phyloP scores from a whole-genome alignment of 2,113 vertebrate species.

The Melanocharis versteri region DNA sequence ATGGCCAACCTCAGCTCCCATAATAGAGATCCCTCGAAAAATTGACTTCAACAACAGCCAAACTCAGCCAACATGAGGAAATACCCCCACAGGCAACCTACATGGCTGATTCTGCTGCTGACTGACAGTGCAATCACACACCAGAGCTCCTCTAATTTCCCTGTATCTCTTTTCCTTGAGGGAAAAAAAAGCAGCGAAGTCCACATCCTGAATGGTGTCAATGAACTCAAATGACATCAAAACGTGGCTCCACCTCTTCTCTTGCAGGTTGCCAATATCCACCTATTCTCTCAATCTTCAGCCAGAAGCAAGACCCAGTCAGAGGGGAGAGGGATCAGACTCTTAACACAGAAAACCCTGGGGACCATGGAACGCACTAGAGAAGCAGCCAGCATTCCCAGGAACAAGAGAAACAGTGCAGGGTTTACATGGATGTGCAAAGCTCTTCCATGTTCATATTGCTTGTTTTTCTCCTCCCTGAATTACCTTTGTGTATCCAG shows the following conservation, averaged over 20 bases:
- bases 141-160: not conserved
- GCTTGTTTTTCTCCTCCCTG: not conserved
- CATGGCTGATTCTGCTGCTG: not conserved
- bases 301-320: not conserved
- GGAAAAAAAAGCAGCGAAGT: constrained; percentile 5
- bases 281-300: not conserved
- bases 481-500: not conserved
- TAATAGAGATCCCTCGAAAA: not conserved
- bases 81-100: not conserved
- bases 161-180: not conserved
- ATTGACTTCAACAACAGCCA: not conserved
- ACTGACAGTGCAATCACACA: not conserved
- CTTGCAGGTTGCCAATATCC: not conserved
- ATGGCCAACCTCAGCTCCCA: not conserved
- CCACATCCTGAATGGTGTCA: not conserved
- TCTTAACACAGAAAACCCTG: not conserved
- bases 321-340: not conserved
- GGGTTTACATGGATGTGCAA: not conserved
- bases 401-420: not conserved
- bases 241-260: not conserved
- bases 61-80: not conserved
- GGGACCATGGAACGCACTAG: not conserved
- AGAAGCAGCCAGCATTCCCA: not conserved
- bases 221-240: not conserved
- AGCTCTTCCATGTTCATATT: not conserved